These are phyloP conservation scores for Rousettus madagascariensis DNA, from an alignment of 2,797 vertebrate species.

Conservation along the genomic window DNA sequence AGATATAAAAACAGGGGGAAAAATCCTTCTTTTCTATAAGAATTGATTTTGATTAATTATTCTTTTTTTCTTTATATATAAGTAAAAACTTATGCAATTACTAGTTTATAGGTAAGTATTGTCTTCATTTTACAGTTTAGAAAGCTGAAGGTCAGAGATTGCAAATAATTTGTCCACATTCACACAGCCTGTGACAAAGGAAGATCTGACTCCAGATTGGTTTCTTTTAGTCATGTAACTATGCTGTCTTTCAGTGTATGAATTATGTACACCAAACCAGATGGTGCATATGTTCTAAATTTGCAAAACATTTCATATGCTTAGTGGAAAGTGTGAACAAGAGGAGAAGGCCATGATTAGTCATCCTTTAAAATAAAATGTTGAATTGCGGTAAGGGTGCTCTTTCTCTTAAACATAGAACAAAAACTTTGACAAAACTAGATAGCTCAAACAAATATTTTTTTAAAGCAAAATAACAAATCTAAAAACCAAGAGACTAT, in stretches of 20 bases:
- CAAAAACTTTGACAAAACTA: conserved; percentile 35
- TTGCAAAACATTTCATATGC: conserved; percentile 68
- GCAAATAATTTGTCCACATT: not conserved
- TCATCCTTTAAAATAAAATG: conserved; percentile 54
- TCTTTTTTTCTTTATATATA: not conserved
- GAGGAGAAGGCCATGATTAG: conserved; percentile 36
- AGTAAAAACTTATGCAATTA: conserved; percentile 25
- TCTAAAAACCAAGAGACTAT: not conserved
- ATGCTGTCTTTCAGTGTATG: not conserved
- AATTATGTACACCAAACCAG: conserved; percentile 68
- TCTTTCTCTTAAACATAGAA: not conserved
- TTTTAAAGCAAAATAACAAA: not conserved
- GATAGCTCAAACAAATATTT: not conserved
- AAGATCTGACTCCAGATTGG: not conserved
- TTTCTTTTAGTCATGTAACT: conserved; percentile 21
- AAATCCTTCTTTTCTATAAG: not conserved
- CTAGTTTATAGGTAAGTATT: not conserved
- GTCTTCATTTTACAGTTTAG: not conserved
- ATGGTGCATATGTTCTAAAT: conserved; percentile 65
- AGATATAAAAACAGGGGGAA: not conserved
- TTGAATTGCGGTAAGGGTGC: not conserved
- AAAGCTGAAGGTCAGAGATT: not conserved
- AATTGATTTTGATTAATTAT: not conserved
- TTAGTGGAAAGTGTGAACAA: conserved; percentile 65
- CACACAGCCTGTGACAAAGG: not conserved